phyloP scores from a whole-genome alignment of 1,140 invertebrate genomes.

The Parasteatoda tepidariorum region DNA sequence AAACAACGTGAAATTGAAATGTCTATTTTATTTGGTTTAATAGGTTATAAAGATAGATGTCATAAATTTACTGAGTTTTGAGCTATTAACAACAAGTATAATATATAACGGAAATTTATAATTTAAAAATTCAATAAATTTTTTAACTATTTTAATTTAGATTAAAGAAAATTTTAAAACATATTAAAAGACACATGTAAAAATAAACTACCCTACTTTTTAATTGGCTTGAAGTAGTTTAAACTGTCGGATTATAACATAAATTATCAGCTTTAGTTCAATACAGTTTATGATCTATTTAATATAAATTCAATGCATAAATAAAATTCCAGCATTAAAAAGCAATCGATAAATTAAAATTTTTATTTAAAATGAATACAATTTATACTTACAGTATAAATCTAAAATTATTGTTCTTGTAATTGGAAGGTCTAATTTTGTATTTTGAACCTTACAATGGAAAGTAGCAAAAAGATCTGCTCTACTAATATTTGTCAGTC shows the following conservation, averaged over 20 bases:
- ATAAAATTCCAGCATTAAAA: neutral
- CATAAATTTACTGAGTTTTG: too few species aligned
- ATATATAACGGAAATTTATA: too few species aligned
- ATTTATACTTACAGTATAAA: conserved; percentile 85
- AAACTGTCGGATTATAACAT: neutral
- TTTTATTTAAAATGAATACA: neutral
- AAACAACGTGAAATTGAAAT: too few species aligned
- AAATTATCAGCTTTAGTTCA: neutral
- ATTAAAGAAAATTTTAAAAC: too few species aligned
- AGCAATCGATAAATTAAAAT: neutral
- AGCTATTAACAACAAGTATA: too few species aligned
- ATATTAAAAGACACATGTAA: too few species aligned
- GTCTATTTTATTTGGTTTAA: too few species aligned
- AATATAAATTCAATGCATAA: neutral
- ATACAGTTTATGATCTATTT: neutral
- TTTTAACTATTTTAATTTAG: too few species aligned
- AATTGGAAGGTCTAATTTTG: conserved; percentile 79
- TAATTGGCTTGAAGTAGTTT: too few species aligned
- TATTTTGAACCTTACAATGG: conserved; percentile 86
- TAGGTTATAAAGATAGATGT: too few species aligned
- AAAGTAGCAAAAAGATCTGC: conserved; percentile 84
- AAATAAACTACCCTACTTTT: too few species aligned
- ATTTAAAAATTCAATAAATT: too few species aligned
- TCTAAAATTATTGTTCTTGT: conserved; percentile 81
- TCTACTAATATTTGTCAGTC: conserved; percentile 78